phyloP scores from a whole-genome alignment of 2,888 invertebrate genomes.

The Chrysopilus asiliformis region DNA sequence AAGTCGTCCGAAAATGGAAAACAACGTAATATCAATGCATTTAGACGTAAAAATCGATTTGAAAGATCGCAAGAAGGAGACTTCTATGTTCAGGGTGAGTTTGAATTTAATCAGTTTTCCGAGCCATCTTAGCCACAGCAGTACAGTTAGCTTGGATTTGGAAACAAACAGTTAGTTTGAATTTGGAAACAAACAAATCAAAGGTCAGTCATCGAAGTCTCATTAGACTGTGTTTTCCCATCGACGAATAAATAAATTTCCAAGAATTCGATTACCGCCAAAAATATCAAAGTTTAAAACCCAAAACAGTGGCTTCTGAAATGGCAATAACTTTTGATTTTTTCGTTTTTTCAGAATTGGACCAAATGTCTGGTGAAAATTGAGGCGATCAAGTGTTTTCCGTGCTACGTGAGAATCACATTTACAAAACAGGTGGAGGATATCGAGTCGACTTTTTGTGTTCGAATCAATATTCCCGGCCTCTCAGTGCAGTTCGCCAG shows the following conservation, averaged over 20 bases:
- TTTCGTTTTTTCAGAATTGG: slow-evolving; percentile 22
- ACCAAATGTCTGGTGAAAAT: slow-evolving; percentile 33
- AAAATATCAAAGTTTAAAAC: too few relatives aligned
- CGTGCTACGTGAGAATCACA: slow-evolving; percentile 32
- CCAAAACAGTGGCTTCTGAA: too few relatives aligned
- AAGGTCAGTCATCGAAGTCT: too few relatives aligned
- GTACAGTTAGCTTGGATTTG: too few relatives aligned
- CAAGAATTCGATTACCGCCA: too few relatives aligned
- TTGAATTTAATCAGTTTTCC: too few relatives aligned
- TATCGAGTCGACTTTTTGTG: slow-evolving; percentile 19
- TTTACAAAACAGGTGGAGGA: slow-evolving; percentile 21
- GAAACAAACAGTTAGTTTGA: too few relatives aligned
- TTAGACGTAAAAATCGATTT: slow-evolving; percentile 35
- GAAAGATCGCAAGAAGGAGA: slow-evolving; percentile 29
- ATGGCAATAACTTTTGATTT: too few relatives aligned
- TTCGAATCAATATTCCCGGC: slow-evolving; percentile 34
- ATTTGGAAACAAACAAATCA: too few relatives aligned
- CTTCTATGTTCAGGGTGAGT: slow-evolving; percentile 25
- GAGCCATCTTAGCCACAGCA: too few relatives aligned
- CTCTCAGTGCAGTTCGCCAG: slow-evolving; percentile 29
- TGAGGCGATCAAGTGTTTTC: slow-evolving; percentile 35
- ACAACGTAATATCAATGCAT: slow-evolving; percentile 32
- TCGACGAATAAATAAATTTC: too few relatives aligned
- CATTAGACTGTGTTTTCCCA: too few relatives aligned
- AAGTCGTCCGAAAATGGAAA: slow-evolving; percentile 23